phyloP scores from a whole-genome alignment of 2,888 invertebrate species.

The Caenorhabditis virilis region DNA sequence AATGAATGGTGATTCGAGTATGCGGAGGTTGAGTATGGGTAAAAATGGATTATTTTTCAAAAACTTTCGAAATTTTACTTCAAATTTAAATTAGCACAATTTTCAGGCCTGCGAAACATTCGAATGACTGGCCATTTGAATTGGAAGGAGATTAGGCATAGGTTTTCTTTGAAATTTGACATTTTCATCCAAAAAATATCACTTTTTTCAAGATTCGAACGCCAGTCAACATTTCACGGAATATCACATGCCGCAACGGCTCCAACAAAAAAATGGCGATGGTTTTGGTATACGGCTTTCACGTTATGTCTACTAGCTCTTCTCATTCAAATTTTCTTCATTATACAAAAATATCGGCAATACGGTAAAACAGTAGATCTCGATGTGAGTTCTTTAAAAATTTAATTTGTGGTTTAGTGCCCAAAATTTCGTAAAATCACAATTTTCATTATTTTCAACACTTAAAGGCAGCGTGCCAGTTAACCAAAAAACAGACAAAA shows the following conservation, averaged over 20 bases:
- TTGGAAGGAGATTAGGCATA: constrained; percentile 47
- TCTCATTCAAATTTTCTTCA: constrained; percentile 56
- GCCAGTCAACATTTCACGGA: constrained; percentile 63
- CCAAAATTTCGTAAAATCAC: too few relatives aligned
- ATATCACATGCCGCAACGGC: constrained; percentile 61
- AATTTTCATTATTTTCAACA: too few relatives aligned
- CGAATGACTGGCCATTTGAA: constrained; percentile 52
- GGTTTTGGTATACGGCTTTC: constrained; percentile 64
- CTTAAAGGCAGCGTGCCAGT: too few relatives aligned
- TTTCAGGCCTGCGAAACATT: constrained; percentile 52
- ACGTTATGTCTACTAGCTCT: constrained; percentile 52
- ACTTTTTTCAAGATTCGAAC: constrained; percentile 36
- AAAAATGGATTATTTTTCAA: not conserved
- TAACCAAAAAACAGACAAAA: too few relatives aligned
- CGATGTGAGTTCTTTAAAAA: constrained; percentile 62
- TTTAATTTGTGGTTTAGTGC: too few relatives aligned
- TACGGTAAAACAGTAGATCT: constrained; percentile 67
- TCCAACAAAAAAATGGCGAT: constrained; percentile 50
- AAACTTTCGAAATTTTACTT: not conserved
- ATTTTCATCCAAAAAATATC: constrained; percentile 2
- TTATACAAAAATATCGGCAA: constrained; percentile 58
- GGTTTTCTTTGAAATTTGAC: constrained; percentile 3
- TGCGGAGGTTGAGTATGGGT: constrained; percentile 23
- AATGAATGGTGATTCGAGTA: too few relatives aligned
- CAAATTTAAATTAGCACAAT: not conserved